Evolutionary conservation across 2,797 vertebrate species (phyloP), one percentile per base, ranked within the genome.

Genomic region (Allobates femoralis): DNA sequence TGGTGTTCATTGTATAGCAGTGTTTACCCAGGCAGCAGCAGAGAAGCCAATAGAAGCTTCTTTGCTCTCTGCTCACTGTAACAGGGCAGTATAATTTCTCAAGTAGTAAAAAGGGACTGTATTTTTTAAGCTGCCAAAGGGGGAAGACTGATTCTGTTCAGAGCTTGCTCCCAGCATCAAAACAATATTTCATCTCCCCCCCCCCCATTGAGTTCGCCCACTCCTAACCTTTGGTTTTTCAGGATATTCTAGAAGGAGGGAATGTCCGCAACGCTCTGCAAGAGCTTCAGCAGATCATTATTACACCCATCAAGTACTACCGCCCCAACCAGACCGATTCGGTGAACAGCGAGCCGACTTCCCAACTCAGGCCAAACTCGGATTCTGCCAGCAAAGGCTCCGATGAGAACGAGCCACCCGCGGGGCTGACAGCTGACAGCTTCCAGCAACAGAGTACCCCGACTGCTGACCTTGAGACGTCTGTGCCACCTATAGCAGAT

Each of bases 221-320:
- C 28, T 37, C 5, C 19, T 15, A 2, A 2, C 6, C 14, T 30
- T n/a, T 46, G 10, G n/a, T 50, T 73, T 23, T 8, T 14, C 21
- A 98, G 97, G 97, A 99, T 85, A 97, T 99, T 89, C 94, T 99
- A 84, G 97, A 99, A 92, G 97, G 97, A 0, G 97, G 97, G n/a
- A 98, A 98, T 87, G 91, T 99, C 64, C 96, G 97, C 41, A 97
- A 96, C 0, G 97, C 97, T 28, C 94, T 99, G 51, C 97, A 98
- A 91, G 97, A 99, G 90, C 94, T 99, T 69, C 97, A 98, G 89
- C 97, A 97, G 92, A 97, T 98, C 88, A 94, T 98, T 90, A 95
- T 95, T 88, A 99, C 97, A 0, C 97, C 97, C 87, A 98, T 99
- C 89, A 98, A 98, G 89, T 94, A 94, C 87, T 97, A 96, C 91